These are phyloP conservation scores for Chaenogobius annularis DNA, from an alignment of 2,113 vertebrate genomes.

Conservation along the genomic window DNA sequence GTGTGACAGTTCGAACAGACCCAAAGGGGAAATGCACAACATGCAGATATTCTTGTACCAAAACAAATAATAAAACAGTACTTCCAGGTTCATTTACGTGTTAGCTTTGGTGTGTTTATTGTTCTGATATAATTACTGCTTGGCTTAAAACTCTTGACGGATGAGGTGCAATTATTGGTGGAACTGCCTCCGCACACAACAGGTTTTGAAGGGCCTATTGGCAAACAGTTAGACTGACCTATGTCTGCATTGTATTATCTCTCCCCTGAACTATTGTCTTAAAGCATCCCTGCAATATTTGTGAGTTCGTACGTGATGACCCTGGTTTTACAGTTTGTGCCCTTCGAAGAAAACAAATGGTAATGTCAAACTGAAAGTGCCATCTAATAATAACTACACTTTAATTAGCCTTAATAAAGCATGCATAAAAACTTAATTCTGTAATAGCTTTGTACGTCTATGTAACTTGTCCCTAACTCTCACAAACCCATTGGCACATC, in stretches of 20 bases:
- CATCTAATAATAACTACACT: too few relatives aligned
- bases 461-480: too few relatives aligned
- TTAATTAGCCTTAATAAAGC: too few relatives aligned
- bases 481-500: too few relatives aligned
- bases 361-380: not conserved
- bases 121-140: conserved; percentile 47
- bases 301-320: not conserved
- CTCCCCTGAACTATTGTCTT: conserved; percentile 34
- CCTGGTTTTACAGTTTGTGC: not conserved
- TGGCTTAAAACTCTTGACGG: conserved; percentile 24
- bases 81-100: conserved; percentile 22
- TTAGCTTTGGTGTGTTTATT: conserved; percentile 37
- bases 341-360: not conserved
- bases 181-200: not conserved
- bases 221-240: conserved; percentile 27
- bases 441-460: too few relatives aligned
- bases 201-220: conserved; percentile 13
- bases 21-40: not conserved
- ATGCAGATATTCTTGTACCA: conserved; percentile 2
- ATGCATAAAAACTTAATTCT: too few relatives aligned
- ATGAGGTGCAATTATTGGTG: conserved; percentile 31
- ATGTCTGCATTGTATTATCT: conserved; percentile 23
- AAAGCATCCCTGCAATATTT: conserved; percentile 55
- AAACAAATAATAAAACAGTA: conserved; percentile 33
- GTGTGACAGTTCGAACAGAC: conserved; percentile 22